Conservation (phyloP, 2,113 vertebrate species). For the Beaufortia kweichowensis region DNA sequence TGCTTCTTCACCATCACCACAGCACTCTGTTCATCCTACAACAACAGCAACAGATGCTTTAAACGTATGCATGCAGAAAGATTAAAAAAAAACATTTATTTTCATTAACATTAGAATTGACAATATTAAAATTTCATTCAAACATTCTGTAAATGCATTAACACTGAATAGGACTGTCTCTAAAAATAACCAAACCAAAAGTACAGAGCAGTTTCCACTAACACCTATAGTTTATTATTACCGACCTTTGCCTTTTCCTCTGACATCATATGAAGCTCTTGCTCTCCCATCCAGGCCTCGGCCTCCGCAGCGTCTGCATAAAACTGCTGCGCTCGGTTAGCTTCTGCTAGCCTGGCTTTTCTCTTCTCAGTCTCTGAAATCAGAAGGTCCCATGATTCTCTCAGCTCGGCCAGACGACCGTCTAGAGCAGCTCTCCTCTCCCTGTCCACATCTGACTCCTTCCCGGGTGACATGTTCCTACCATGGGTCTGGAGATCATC, state of each 20-base stretch:
- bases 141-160: not conserved
- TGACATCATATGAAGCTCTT: conserved; percentile 94
- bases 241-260: conserved; percentile 92
- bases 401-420: conserved; percentile 77
- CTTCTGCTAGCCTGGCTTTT: conserved; percentile 76
- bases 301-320: conserved; percentile 86
- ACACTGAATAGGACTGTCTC: no score
- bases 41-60: not conserved
- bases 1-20: conserved; percentile 92
- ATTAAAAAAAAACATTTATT: no score
- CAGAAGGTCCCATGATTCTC: conserved; percentile 81
- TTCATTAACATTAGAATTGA: no score
- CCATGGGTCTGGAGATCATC: conserved; percentile 82
- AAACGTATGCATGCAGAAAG: not conserved
- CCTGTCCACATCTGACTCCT: conserved; percentile 59
- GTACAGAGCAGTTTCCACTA: no score
- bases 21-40: conserved; percentile 89
- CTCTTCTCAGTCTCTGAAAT: conserved; percentile 79
- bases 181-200: no score
- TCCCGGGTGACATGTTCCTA: conserved; percentile 66
- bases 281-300: conserved; percentile 95
- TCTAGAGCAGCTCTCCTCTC: conserved; percentile 73
- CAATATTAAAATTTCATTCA: not conserved
- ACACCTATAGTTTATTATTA: not conserved
- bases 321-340: conserved; percentile 88